Conservation (phyloP, 2,113 vertebrate species). For the Gymnocephalus cernua region DNA sequence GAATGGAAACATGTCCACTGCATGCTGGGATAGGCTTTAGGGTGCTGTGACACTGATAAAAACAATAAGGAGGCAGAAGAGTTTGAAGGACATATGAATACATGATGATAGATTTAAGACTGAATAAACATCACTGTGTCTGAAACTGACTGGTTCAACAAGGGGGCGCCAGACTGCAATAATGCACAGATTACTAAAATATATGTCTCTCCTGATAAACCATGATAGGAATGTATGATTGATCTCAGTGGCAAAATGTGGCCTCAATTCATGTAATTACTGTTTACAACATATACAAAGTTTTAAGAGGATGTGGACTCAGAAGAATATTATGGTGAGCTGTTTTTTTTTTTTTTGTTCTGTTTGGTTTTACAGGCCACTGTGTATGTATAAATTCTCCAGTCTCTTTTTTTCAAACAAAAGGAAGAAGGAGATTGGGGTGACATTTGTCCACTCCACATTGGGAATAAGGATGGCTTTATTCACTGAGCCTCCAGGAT, state of each 20-base stretch:
- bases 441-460: too few species aligned
- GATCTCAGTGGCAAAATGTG: neutral
- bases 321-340: neutral
- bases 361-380: neutral
- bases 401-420: neutral
- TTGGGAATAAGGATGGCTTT: neutral
- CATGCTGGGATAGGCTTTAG: neutral
- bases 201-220: neutral
- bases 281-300: neutral
- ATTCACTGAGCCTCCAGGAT: neutral
- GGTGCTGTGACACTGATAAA: neutral
- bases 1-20: neutral
- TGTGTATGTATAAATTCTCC: neutral
- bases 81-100: neutral
- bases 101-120: neutral
- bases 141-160: conserved; percentile 9
- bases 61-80: neutral
- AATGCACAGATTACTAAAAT: neutral
- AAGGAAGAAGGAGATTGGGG: neutral
- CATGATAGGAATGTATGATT: conserved; percentile 9
- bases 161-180: conserved; percentile 48
- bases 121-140: neutral
- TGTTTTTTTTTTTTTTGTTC: too few species aligned
- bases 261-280: neutral
- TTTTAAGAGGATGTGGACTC: neutral